Evolutionary conservation across 2,888 invertebrate species (phyloP).

Genomic region (Gastrophysa polygoni): DNA sequence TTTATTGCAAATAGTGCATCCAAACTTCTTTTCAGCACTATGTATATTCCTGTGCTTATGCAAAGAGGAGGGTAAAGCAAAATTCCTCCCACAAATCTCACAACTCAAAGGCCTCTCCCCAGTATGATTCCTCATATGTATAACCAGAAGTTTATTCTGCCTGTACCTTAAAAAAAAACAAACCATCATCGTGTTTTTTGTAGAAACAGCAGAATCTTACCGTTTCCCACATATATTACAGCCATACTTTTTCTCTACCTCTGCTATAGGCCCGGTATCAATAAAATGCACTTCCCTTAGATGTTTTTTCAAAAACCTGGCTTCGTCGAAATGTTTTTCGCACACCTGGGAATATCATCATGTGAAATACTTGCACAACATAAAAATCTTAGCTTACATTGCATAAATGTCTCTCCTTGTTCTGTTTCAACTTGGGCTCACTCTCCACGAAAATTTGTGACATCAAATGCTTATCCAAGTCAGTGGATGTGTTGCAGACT

Average conservation of each 20-base stretch:
- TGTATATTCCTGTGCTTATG: conserved; percentile 54
- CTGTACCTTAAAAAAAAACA: conserved; percentile 42
- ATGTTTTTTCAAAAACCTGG: conserved; percentile 49
- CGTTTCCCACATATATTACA: conserved; percentile 56
- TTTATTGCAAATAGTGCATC: conserved; percentile 53
- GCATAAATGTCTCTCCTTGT: conserved; percentile 40
- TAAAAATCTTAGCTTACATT: conserved; percentile 39
- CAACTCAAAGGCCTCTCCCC: conserved; percentile 55
- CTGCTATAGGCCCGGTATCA: conserved; percentile 35
- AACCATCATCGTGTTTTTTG: too few relatives aligned
- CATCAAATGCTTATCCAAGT: conserved; percentile 49
- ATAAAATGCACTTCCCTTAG: conserved; percentile 49
- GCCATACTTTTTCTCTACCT: conserved; percentile 49
- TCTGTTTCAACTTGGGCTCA: conserved; percentile 22
- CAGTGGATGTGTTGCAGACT: conserved; percentile 45
- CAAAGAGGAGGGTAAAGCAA: conserved; percentile 54
- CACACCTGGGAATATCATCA: conserved; percentile 47
- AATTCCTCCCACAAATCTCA: conserved; percentile 53
- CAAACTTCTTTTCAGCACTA: conserved; percentile 48
- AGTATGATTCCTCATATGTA: conserved; percentile 55
- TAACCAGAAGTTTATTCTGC: conserved; percentile 50
- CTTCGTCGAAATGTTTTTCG: conserved; percentile 48
- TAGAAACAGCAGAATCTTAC: conserved; percentile 37
- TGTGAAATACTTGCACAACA: background rate
- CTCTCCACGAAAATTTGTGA: conserved; percentile 44